Conservation (phyloP, 2,113 vertebrate species). For the Eira barbara region DNA sequence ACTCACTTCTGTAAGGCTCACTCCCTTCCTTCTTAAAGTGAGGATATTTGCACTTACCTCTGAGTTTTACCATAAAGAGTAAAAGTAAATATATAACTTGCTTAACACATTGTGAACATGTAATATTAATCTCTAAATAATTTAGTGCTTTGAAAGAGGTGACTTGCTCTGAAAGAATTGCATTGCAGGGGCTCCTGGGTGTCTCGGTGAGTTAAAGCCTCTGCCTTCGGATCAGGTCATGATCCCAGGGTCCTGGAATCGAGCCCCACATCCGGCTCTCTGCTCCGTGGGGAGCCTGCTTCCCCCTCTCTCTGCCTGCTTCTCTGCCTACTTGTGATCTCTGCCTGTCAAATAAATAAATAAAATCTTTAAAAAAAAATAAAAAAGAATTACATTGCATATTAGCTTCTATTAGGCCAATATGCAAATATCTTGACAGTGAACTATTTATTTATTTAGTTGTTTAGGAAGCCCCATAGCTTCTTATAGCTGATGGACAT, state of each 20-base stretch:
- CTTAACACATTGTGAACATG: not conserved
- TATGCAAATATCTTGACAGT: not conserved
- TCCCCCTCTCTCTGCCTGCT: too few species aligned
- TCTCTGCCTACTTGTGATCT: too few species aligned
- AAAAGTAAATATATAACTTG: not conserved
- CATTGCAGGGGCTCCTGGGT: too few species aligned
- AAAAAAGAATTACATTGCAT: not conserved
- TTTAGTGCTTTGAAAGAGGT: not conserved
- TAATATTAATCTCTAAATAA: not conserved
- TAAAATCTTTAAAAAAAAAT: too few species aligned
- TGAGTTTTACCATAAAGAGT: not conserved
- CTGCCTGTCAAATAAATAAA: too few species aligned
- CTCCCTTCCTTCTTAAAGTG: not conserved
- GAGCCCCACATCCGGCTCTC: too few species aligned
- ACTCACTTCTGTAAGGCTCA: not conserved
- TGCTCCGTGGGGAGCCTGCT: too few species aligned
- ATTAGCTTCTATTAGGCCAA: not conserved
- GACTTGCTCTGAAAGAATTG: not conserved
- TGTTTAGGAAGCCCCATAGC: not conserved
- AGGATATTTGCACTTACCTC: not conserved
- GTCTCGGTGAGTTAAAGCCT: too few species aligned
- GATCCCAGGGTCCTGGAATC: too few species aligned
- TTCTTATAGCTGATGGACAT: not conserved
- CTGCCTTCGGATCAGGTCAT: too few species aligned
- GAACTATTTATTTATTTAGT: not conserved